Evolutionary conservation across 64 coral and sea anemone species (phyloP), one percentile per base, ranked within the genome.

Genomic region (Stylophora pistillata): DNA sequence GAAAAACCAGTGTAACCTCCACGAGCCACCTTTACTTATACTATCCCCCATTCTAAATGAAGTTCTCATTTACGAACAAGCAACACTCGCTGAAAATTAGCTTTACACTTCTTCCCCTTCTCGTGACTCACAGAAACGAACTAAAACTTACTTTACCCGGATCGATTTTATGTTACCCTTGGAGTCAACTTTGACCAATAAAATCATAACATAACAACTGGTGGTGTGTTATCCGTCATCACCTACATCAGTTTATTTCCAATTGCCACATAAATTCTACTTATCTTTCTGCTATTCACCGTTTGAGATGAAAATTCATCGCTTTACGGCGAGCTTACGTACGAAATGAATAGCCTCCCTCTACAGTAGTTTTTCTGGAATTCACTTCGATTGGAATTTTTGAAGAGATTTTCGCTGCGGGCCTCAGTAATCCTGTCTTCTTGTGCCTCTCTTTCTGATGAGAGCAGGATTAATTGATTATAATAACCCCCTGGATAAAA

Each of bases 231-330:
- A 17, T 84, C 80, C 52, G 17, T 84, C 80, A 84, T 54, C 80
- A 34, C 33, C 11, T 53, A 0, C 21, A 28, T 53, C 15, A 84
- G 62, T 2, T 70, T 84, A 53, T 32, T 84, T 84, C 80, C 37
- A 84, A 84, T 84, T 84, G 80, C 9, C 28, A 84, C 80, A 47
- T 4, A 34, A 63, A 21, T 41, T 84, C 32, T 11, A 69, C 32
- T 68, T 84, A 70, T 84, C 80, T 69, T 41, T 28, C 32, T 27
- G 60, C 32, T 52, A 84, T 84, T 84, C 80, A 13, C 80, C n/a
- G 80, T 84, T 84, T 84, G 80, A 84, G 80, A 68, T 21, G 80
- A 53, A 84, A 69, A 84, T 2, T 41, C 69, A 53, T 84, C 80
- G 66, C 17, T 31, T 63, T 58, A 65, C 56, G 34, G 79, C 31